Evolutionary conservation across 2,797 vertebrate species (phyloP), one percentile per base, ranked within the genome.

Genomic region (Florisuga fusca): DNA sequence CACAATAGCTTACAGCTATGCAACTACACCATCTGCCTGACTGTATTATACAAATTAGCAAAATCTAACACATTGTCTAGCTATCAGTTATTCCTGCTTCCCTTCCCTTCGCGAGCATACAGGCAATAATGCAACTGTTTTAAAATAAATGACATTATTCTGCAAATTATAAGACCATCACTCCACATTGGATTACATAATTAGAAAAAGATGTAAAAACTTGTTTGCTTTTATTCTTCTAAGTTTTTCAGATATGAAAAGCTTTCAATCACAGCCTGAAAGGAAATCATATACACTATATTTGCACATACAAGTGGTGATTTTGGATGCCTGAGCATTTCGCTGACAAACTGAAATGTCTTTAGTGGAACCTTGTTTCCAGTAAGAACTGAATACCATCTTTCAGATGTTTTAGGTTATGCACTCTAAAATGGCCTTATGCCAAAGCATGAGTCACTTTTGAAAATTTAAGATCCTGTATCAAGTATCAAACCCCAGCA

Each of bases 321-420:
- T 80, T 92, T 72, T 75, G 57, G 50, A 89, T 69, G 75, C 27
- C 58, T 45, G 34, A 55, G 38, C 31, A 83, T 78, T 93, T 78
- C 1, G 15, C 64, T 77, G 78, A 72, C 75, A 62, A 89, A 72
- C n/a, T 43, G 36, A 87, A 90, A 74, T 7, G 36, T 63, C 71
- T 91, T 67, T 90, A 82, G 69, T 48, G 21, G 59, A 87, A 94
- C 48, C 51, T 50, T 53, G 21, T 82, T 96, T 90, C 77, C 85
- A 88, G 68, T 59, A 93, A 88, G 45, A 84, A 84, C 59, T 71
- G 67, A 96, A 91, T 71, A 86, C 67, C 36, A 82, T 74, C 85
- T 84, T 94, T 95, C 87, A 76, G 46, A 81, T 62, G 81, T 71
- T 92, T 94, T 76, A 80, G 68, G 67, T 92, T 94, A 90, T 8